Base-by-base conservation (phyloP, 2,113 vertebrate genomes). In the Plectropomus leopardus region DNA sequence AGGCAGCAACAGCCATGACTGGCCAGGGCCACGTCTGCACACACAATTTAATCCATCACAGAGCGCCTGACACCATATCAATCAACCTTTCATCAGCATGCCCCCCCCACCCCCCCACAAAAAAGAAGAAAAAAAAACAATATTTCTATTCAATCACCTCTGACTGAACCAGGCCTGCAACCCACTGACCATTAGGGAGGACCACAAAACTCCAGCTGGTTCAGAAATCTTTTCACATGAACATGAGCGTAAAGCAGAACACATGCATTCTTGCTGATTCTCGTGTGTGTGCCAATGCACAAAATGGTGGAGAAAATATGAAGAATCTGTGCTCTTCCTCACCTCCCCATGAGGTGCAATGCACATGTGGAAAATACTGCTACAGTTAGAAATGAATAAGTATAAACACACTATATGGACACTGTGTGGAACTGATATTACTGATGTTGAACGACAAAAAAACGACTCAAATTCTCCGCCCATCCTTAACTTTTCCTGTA, bases 1-100 rank as follows among this genome's bases (percentile, higher is more conserved):
- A 94, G 91, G 92, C 94, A 88, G 92, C 91, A 93, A 93, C 92
- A 94, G 94, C 94, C 93, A 94, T 95, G 95, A 94, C 94, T 95
- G 95, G 93, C 92, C 93, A 82, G 95, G 94, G 94, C 94, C 95
- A 96, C 95, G 96, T 97, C 96, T 97, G 96, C 97, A 97, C 96
- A 98, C 97, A 97, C 96, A 97, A 96, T 98, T 97, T 98, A 99
- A 98, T 98, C 97, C 97, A 97, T 97, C 96, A 97, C 97, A 96
- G 96, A 95, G 96, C 95, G 94, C 95, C 95, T 96, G 96, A 96
- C 95, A 96, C 94, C 96, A 96, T 96, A 97, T 98, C 97, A 97
- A 98, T 99, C 97, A 98, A 97, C 96, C 97, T 96, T 99, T 98
- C 97, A 99, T 99, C 97, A 98, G 97, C 96, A 97, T 96, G 95